Base-by-base conservation (phyloP, 2,113 vertebrate genomes). In the Climacteris rufus region DNA sequence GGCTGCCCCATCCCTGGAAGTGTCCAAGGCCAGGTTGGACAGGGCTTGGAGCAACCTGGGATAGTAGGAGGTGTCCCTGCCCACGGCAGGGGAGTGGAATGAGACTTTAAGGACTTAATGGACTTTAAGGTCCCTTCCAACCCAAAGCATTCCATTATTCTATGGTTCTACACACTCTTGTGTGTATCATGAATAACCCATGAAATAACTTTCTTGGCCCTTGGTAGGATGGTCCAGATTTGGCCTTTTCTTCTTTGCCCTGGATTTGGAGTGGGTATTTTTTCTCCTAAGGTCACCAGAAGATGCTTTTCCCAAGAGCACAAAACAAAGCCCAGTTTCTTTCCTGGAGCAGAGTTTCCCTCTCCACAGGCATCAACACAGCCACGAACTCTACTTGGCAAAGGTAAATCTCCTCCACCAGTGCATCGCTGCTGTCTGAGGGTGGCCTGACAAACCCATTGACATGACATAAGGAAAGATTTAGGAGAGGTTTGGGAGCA, bases 401-500 rank as follows among this genome's bases (percentile, higher is more conserved):
- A 81, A 90, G 87, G 85, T 35, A 19, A 45, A 71, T 60, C 47
- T 52, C 56, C 72, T 40, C 45, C 18, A 39, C 22, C 63, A 45
- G 20, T 7, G 28, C 49, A 44, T 20, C 5, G 0, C 40, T 72
- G 69, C 57, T 72, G 2, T 15, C 30, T 54, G 79, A 95, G 78
- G 60, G 64, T 83, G 90, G 59, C 60, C 72, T 61, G 87, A 92
- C 78, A 95, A 92, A 93, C 69, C 88, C 87, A 16, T 71, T 66
- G 89, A 79, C 49, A 2, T n/a, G 83, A 69, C 89, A 92, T 64
- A 87, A 86, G 82, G 92, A 56, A 92, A 94, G 94, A 89, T 84
- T 96, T 93, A 93, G 94, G 87, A 88, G 85, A 65, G 60, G 94
- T 95, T 96, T 92, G 94, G 77, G 90, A 96, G 76, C 65, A 54